Conservation (phyloP, 23 tunicate genomes). For the Oikopleura vanhoeffeni region DNA sequence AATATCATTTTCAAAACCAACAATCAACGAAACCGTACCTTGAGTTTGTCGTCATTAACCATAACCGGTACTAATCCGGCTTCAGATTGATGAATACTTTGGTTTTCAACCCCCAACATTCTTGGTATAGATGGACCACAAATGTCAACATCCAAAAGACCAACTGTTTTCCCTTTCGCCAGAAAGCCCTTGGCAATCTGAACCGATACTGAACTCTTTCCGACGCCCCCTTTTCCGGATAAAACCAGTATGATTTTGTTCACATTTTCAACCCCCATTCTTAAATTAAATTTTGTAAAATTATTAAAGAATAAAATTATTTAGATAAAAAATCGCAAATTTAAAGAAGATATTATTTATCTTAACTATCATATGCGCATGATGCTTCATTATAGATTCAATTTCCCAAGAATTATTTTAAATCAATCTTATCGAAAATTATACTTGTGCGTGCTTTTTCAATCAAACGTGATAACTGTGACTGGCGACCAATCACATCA, state of each 20-base stretch:
- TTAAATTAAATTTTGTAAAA: not conserved
- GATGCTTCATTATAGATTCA: too few species aligned
- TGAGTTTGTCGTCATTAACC: not conserved
- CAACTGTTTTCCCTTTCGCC: constrained; percentile 46
- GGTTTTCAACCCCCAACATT: constrained; percentile 53
- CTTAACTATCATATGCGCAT: too few species aligned
- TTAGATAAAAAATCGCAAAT: too few species aligned
- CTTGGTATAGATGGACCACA: constrained; percentile 82
- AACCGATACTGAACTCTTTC: constrained; percentile 59
- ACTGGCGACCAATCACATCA: too few species aligned
- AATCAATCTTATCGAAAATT: too few species aligned
- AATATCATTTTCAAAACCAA: too few species aligned
- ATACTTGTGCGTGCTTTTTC: too few species aligned
- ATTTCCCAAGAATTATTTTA: too few species aligned
- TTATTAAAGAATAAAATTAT: not conserved
- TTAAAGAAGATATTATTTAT: too few species aligned
- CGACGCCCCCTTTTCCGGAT: constrained; percentile 93
- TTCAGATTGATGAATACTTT: constrained; percentile 39
- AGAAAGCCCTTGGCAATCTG: constrained; percentile 45
- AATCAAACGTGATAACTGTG: too few species aligned
- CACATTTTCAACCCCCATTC: constrained; percentile 16
- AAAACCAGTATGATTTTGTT: constrained; percentile 48
- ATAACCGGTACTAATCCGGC: constrained; percentile 62
- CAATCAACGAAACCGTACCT: too few species aligned
- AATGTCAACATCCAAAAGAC: constrained; percentile 63